These are phyloP conservation scores for Troides helena DNA, from an alignment of 2,888 invertebrate species.

Conservation along the genomic window DNA sequence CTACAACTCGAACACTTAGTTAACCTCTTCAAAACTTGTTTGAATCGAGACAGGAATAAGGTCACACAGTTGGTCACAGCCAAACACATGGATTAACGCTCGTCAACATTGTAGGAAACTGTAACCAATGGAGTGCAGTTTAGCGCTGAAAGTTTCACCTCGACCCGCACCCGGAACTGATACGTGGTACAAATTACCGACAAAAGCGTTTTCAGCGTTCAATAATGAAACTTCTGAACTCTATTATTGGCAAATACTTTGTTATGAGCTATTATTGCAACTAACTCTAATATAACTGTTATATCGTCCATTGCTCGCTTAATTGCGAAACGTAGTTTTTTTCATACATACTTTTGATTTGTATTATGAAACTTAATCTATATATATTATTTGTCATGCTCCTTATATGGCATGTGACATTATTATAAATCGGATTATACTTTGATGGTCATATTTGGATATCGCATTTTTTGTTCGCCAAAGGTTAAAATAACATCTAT, in stretches of 20 bases:
- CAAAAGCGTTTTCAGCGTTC: conserved; percentile 16
- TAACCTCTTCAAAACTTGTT: background rate
- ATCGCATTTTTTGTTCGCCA: too few relatives aligned
- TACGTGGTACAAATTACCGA: conserved; percentile 25
- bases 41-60: background rate
- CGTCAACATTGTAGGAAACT: conserved; percentile 6
- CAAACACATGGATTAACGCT: background rate
- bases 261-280: conserved; percentile 16
- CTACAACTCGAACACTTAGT: too few relatives aligned
- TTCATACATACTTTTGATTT: too few relatives aligned
- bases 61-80: background rate
- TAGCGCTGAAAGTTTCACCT: conserved; percentile 19
- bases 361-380: too few relatives aligned
- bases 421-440: too few relatives aligned
- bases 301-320: background rate
- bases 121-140: conserved; percentile 4
- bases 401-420: too few relatives aligned
- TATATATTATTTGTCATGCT: too few relatives aligned
- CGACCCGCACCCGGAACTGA: conserved; percentile 2
- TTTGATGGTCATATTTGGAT: too few relatives aligned
- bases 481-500: too few relatives aligned
- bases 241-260: conserved; percentile 23
- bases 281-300: background rate
- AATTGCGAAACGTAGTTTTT: too few relatives aligned
- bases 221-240: conserved; percentile 25